Evolutionary conservation across 2,888 invertebrate genomes (phyloP), one percentile per base, ranked within the genome.

Genomic region (Eristalis arbustorum): DNA sequence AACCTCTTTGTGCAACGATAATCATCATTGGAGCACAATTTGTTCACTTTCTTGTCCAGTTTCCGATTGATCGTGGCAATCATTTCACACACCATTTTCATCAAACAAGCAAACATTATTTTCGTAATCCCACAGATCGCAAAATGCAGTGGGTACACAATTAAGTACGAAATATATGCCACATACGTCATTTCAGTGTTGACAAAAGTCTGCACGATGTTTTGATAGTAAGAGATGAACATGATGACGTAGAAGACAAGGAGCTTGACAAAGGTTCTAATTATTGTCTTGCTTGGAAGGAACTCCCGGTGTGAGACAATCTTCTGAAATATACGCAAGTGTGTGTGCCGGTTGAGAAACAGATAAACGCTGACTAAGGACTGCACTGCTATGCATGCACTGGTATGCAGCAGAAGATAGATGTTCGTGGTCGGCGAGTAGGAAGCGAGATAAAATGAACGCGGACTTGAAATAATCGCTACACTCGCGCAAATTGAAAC

Each of bases 331-430:
- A 81, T 14, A 5, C 10, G 25, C 23, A 81, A 69, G 10, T 81
- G 57, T 1, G 40, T 31, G 37, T 49, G 31, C 3, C 81, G 81
- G 0, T 25, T 1, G 11, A 1, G 49, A 23, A 69, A 75, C 13
- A 75, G 6, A 22, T 31, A 81, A 34, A 75, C 6, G 11, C 74
- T 75, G 11, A 81, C 28, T 0, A 75, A 18, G n/a, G 74, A 69
- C 14, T 69, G 68, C 0, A 69, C 6, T 8, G 64, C 13, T 18
- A 69, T 25, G 31, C 72, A 79, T 4, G 72, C 10, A n/a, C n/a
- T 10, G 4, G 31, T 34, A 14, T 72, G 78, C 14, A 72, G 49
- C 6, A 57, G 10, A 0, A 66, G 23, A n/a, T 66, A 77, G 14
- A 10, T 5, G 3, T 63, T 69, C 3, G 77, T 69, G 5, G 77